Conservation (phyloP, 2,888 invertebrate species). For the Serrognathus titanus region DNA sequence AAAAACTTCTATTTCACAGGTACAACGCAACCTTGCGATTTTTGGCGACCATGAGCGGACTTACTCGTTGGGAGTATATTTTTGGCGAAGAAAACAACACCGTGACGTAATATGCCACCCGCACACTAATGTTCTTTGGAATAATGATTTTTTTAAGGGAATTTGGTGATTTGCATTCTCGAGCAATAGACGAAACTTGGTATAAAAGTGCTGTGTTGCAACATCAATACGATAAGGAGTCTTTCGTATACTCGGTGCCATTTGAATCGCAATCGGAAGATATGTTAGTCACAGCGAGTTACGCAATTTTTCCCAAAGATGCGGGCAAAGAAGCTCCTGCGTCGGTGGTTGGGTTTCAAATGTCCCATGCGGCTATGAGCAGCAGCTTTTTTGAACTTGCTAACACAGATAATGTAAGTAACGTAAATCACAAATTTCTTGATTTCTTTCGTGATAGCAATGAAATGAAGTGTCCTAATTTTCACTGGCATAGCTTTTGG, state of each 20-base stretch:
- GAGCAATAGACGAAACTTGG: slow-evolving; percentile 86
- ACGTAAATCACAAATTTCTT: no score
- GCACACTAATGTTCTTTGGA: no score
- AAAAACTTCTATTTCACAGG: slow-evolving; percentile 56
- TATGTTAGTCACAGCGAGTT: slow-evolving; percentile 73
- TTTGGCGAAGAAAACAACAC: slow-evolving; percentile 54
- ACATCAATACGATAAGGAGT: slow-evolving; percentile 71
- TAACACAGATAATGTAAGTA: slow-evolving; percentile 17
- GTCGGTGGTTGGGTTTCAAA: slow-evolving; percentile 85
- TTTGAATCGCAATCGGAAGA: slow-evolving; percentile 55
- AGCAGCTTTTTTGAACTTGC: slow-evolving; percentile 69
- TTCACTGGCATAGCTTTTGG: neutral
- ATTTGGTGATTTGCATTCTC: slow-evolving; percentile 72
- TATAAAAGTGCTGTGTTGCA: slow-evolving; percentile 87
- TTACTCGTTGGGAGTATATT: slow-evolving; percentile 83
- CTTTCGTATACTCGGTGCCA: slow-evolving; percentile 75
- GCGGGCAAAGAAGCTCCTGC: slow-evolving; percentile 76
- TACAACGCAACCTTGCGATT: slow-evolving; percentile 77
- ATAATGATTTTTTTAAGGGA: slow-evolving; percentile 49
- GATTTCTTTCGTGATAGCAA: no score
- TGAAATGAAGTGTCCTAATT: no score
- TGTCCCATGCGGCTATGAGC: slow-evolving; percentile 67
- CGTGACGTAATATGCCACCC: neutral
- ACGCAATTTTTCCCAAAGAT: slow-evolving; percentile 79
- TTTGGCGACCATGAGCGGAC: slow-evolving; percentile 84